These are phyloP conservation scores for Pentamera pediparva DNA, from an alignment of 53 echinoderm and acorn worm species.

Conservation along the genomic window DNA sequence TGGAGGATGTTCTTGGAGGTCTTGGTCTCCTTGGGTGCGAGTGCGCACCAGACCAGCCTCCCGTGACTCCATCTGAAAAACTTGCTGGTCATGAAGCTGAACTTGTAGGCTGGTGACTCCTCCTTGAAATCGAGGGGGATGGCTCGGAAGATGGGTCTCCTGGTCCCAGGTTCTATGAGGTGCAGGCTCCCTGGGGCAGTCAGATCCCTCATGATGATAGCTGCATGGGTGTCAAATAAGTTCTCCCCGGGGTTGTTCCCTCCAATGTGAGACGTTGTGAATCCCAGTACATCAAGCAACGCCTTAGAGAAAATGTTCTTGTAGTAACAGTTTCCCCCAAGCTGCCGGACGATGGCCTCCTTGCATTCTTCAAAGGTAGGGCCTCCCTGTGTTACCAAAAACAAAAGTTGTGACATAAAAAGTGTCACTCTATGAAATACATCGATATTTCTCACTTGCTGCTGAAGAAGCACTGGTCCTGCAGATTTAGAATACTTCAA, in stretches of 20 bases:
- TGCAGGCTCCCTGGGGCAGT: constrained; percentile 20
- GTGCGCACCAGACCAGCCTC: background rate
- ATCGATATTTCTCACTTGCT: no score
- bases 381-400: no score
- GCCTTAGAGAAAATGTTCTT: constrained; percentile 19
- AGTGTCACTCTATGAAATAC: no score
- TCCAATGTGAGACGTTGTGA: background rate
- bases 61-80: constrained; percentile 24
- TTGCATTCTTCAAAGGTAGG: constrained; percentile 27
- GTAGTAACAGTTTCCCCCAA: constrained; percentile 45
- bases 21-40: background rate
- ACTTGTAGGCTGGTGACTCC: constrained; percentile 34
- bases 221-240: constrained; percentile 7
- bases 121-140: constrained; percentile 44
- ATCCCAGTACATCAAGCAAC: constrained; percentile 32
- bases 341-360: constrained; percentile 5
- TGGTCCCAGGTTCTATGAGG: constrained; percentile 30
- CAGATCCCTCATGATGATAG: constrained; percentile 21
- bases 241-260: constrained; percentile 17
- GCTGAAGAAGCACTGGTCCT: no score
- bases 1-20: background rate
- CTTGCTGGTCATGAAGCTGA: constrained; percentile 30
- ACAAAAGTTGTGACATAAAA: no score
- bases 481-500: no score
- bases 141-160: constrained; percentile 18